Conservation (phyloP, 2,113 vertebrate species). For the Rousettus leschenaultii region DNA sequence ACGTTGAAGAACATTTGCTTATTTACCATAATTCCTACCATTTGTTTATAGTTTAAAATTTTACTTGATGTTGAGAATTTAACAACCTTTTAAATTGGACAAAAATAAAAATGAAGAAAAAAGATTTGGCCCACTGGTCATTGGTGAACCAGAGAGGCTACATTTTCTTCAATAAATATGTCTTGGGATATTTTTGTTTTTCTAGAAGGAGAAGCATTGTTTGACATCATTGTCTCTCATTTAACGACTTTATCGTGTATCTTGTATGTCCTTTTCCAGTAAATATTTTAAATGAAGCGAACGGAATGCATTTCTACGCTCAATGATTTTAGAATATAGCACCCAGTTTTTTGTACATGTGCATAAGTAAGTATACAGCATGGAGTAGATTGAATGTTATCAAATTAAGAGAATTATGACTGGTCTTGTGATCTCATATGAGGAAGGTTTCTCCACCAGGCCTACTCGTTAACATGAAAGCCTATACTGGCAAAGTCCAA, state of each 20-base stretch:
- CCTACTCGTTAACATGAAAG: not conserved
- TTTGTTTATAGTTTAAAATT: not conserved
- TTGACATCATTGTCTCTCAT: not conserved
- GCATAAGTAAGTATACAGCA: not conserved
- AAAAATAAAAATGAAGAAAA: not conserved
- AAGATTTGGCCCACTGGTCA: not conserved
- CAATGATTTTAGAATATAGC: not conserved
- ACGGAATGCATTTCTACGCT: not conserved
- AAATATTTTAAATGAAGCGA: not conserved
- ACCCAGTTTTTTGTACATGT: not conserved
- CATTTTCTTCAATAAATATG: not conserved
- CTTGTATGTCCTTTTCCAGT: not conserved
- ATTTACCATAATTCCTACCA: not conserved
- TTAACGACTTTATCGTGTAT: not conserved
- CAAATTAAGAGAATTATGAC: not conserved
- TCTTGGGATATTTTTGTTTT: conserved; percentile 17
- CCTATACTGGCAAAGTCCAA: not conserved
- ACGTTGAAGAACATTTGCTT: not conserved
- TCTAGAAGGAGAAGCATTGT: not conserved
- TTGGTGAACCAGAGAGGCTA: not conserved
- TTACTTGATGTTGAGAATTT: not conserved
- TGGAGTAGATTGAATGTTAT: not conserved
- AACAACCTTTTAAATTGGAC: not conserved
- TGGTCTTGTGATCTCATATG: not conserved
- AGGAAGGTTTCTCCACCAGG: not conserved